These are phyloP conservation scores for Cliona cf. orientalis DNA, from an alignment of 37 sponge, comb jelly and placozoan genomes.

Conservation along the genomic window DNA sequence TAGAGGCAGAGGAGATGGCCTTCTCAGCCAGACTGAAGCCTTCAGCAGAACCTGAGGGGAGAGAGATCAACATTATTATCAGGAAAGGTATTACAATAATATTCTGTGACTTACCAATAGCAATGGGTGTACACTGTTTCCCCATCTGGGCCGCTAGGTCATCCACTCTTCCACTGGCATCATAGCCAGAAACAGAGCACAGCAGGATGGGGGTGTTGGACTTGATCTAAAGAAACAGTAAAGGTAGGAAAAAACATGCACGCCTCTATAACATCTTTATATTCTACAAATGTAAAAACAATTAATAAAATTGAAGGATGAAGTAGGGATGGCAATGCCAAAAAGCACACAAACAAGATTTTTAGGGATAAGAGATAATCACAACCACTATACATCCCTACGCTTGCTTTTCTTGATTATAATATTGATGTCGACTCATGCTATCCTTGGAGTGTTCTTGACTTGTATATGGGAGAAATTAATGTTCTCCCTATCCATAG, in stretches of 20 bases:
- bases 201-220: conserved; percentile 88
- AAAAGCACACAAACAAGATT: no score
- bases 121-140: conserved; percentile 87
- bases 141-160: conserved; percentile 85
- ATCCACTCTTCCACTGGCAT: conserved; percentile 95
- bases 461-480: no score
- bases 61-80: not conserved
- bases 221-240: conserved; percentile 38
- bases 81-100: not conserved
- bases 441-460: no score
- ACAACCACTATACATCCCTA: no score
- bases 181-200: conserved; percentile 93
- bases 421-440: no score
- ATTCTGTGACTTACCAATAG: conserved; percentile 64
- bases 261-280: not conserved
- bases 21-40: conserved; percentile 95
- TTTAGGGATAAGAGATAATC: no score
- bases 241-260: not conserved
- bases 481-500: no score
- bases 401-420: no score
- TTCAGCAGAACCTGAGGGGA: conserved; percentile 84
- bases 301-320: no score
- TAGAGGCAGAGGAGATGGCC: conserved; percentile 92
- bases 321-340: no score
- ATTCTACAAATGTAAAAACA: no score